Evolutionary conservation across 2,113 vertebrate genomes (phyloP).

Genomic region (Alligator sinensis): DNA sequence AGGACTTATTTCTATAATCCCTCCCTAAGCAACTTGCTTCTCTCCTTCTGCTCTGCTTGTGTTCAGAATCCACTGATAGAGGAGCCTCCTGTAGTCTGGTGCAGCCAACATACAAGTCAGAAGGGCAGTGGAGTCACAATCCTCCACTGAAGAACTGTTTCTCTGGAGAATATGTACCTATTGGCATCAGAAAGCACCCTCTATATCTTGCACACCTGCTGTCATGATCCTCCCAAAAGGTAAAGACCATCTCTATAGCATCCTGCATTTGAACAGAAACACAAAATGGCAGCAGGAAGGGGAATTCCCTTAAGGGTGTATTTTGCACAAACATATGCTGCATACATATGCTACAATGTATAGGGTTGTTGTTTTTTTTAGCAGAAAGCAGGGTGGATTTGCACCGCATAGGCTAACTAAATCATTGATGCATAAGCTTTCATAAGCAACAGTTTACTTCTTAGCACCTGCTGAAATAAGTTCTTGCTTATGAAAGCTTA

Average conservation of each 20-base stretch:
- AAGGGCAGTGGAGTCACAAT: background rate
- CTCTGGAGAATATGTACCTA: background rate
- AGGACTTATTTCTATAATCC: background rate
- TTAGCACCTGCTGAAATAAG: too few relatives aligned
- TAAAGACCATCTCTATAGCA: background rate
- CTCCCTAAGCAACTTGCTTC: background rate
- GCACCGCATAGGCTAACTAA: too few relatives aligned
- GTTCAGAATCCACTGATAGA: background rate
- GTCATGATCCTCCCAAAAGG: background rate
- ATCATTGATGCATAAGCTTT: too few relatives aligned
- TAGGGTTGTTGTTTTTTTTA: too few relatives aligned
- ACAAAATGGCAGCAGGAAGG: background rate
- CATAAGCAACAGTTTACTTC: too few relatives aligned
- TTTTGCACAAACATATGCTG: background rate
- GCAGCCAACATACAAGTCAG: background rate
- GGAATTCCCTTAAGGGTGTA: background rate
- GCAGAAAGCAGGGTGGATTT: too few relatives aligned
- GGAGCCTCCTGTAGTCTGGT: background rate
- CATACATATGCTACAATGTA: background rate
- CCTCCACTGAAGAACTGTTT: background rate
- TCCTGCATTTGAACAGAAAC: background rate
- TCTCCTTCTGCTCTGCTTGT: background rate
- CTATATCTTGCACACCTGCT: background rate
- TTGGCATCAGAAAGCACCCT: background rate
- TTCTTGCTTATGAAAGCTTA: too few relatives aligned